Evolutionary conservation across 53 echinoderm and acorn worm species (phyloP), one percentile per base, ranked within the genome.

Genomic region (Paelopatides confundens): DNA sequence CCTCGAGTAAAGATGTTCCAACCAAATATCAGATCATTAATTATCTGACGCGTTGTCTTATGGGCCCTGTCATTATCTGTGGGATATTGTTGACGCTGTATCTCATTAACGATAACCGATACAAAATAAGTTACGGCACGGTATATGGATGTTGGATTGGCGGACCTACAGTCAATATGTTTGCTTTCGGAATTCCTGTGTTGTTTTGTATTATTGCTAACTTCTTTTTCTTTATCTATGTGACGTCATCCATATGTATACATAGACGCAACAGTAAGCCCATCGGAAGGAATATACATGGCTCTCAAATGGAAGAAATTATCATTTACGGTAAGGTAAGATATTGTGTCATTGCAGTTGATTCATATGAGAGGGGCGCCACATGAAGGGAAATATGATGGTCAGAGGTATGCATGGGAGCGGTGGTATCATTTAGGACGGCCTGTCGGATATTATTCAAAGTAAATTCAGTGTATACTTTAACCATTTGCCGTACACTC

Each of bases 81-180:
- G 53, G 18, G 21, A 5, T 15, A 30, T 31, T 58, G 32, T 34
- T 81, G 2, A 33, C 27, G 10, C 54, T 81, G 31, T 81, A 53
- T 50, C 31, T 81, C 13, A 81, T 31, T 2, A 58, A 58, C 13
- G 81, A 29, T 31, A 36, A 29, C 29, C n/a, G 2, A 13, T 32
- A 31, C 53, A 15, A 18, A 2, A 58, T 81, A 1, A 54, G 28
- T 3, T 81, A 81, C 62, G 81, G 81, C 21, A 58, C 54, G 34
- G 54, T 29, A 35, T 14, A 34, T 52, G 81, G 58, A 4, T 81
- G 81, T 53, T 81, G 81, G 81, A 81, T 81, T 18, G 81, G 81
- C 1, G 81, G 81, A 34, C 9, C 53, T 12, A 13, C 24, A n/a
- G 53, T 81, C 46, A 81, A 81, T 18, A 12, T 81, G 53, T 29